These are phyloP conservation scores for Rhinolophus sinicus DNA, from an alignment of 2,113 vertebrate genomes.

Conservation along the genomic window DNA sequence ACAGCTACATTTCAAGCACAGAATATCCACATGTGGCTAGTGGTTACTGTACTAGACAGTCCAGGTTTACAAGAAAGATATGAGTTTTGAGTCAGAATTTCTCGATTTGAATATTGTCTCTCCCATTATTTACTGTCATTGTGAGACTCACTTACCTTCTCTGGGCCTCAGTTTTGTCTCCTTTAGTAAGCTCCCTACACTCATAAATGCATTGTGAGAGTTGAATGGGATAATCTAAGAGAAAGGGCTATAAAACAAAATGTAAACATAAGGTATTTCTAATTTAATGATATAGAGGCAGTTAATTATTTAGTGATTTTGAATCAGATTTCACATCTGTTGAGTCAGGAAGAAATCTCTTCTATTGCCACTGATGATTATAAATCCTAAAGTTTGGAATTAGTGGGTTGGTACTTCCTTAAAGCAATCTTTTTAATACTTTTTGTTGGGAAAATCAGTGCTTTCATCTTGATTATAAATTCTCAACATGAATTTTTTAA, in stretches of 20 bases:
- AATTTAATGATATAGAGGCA: neutral
- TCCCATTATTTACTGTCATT: neutral
- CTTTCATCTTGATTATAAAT: conserved; percentile 34
- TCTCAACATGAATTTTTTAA: conserved; percentile 43
- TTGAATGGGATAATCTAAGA: neutral
- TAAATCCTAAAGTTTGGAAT: conserved; percentile 17
- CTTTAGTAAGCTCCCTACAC: neutral
- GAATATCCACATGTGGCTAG: neutral
- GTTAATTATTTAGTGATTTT: conserved; percentile 22
- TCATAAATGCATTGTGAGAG: neutral
- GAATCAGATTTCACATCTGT: conserved; percentile 12
- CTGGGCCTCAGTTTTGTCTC: neutral
- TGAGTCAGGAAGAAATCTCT: conserved; percentile 7
- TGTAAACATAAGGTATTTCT: neutral
- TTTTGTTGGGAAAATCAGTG: conserved; percentile 25
- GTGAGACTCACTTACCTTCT: neutral
- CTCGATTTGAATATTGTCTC: neutral
- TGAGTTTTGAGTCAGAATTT: neutral
- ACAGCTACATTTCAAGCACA: neutral
- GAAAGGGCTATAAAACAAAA: neutral
- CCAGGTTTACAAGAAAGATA: neutral
- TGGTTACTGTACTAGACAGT: neutral
- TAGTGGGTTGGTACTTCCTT: conserved; percentile 22
- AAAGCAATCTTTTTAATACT: conserved; percentile 25
- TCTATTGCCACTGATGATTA: neutral